Evolutionary conservation across 2,113 vertebrate genomes (phyloP).

Genomic region (Macquaria australasica): DNA sequence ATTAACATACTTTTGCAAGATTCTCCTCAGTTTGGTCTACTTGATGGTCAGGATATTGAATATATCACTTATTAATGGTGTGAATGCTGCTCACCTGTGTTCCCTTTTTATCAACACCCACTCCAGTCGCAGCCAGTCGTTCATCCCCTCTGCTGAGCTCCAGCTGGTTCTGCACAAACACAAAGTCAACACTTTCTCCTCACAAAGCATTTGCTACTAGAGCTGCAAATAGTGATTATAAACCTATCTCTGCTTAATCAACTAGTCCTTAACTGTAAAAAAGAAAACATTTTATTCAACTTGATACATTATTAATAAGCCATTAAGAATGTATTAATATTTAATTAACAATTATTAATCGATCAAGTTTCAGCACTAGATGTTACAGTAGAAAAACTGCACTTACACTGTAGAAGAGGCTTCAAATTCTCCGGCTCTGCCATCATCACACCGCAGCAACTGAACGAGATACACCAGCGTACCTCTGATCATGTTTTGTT

Average conservation of each 20-base stretch:
- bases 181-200: background rate
- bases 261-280: background rate
- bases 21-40: too few species aligned
- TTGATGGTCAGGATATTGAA: background rate
- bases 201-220: background rate
- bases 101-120: background rate
- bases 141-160: background rate
- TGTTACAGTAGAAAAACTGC: background rate
- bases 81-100: background rate
- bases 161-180: slow-evolving; percentile 3
- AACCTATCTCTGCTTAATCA: background rate
- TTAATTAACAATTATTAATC: background rate
- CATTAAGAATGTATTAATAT: background rate
- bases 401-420: background rate
- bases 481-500: background rate
- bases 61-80: too few species aligned
- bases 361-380: too few species aligned
- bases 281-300: too few species aligned
- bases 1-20: too few species aligned
- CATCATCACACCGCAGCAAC: too few species aligned
- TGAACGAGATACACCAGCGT: too few species aligned
- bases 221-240: background rate
- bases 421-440: background rate
- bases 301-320: background rate
- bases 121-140: background rate